phyloP scores from a whole-genome alignment of 2,888 invertebrate species.

The Cetonia aurata region DNA sequence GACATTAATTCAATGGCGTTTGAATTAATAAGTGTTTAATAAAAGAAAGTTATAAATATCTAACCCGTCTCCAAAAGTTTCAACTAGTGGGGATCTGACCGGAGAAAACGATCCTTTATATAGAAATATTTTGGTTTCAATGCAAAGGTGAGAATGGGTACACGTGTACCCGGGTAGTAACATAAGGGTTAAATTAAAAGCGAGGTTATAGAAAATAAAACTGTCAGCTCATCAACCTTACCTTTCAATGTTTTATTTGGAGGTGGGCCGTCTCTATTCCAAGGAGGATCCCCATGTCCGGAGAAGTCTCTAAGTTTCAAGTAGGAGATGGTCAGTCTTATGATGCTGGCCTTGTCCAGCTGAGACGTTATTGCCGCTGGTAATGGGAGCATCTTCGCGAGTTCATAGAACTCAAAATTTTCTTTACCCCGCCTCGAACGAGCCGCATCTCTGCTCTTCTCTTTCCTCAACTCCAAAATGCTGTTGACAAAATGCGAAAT shows the following conservation, averaged over 20 bases:
- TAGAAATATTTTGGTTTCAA: too few species aligned
- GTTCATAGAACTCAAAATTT: conserved; percentile 96
- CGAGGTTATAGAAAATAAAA: too few species aligned
- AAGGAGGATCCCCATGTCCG: conserved; percentile 95
- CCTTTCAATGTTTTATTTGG: conserved; percentile 87
- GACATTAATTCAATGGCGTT: too few species aligned
- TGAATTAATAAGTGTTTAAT: too few species aligned
- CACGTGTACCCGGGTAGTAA: too few species aligned
- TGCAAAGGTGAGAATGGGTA: too few species aligned
- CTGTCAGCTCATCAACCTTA: too few species aligned
- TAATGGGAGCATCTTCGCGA: conserved; percentile 93
- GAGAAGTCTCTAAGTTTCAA: conserved; percentile 95
- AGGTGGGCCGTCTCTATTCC: conserved; percentile 86
- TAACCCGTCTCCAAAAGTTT: too few species aligned
- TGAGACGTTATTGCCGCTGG: conserved; percentile 94
- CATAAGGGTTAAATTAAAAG: too few species aligned
- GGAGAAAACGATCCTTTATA: too few species aligned
- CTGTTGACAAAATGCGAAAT: conserved; percentile 71
- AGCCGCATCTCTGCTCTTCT: conserved; percentile 94
- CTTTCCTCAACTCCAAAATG: conserved; percentile 92
- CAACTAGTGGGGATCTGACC: too few species aligned
- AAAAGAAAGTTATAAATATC: too few species aligned
- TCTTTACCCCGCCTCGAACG: conserved; percentile 93
- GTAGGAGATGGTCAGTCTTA: conserved; percentile 95
- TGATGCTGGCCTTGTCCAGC: conserved; percentile 96